Evolutionary conservation across 2,888 invertebrate species (phyloP), one percentile per base, ranked within the genome.

Genomic region (Hyppa rectilinea): DNA sequence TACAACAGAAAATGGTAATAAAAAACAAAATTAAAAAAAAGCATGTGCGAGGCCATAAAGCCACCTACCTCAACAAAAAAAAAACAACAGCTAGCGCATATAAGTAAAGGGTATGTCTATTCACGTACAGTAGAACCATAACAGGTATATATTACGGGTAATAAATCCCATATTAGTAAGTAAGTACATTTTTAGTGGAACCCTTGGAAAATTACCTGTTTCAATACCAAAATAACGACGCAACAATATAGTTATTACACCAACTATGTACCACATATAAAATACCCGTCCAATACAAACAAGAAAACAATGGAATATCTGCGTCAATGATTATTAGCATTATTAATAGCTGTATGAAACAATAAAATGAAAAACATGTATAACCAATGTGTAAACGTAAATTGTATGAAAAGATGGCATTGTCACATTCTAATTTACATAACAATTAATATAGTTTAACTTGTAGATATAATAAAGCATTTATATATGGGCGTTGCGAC

Each of bases 321-420:
- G 84, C 89, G 88, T 91, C 89, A 90, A 91, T 91, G 75, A 80
- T 58, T 80, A 84, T 81, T 90, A 90, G 87, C 86, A 87, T 87
- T 88, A 91, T 91, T 89, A 87, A 88, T 87, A 82, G 78, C 65
- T 38, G 76, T 68, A 68, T 36, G 38, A 63, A 84, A 88, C 82
- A 88, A 88, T 85, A 68, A 69, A 74, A 77, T 76, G 84, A 83
- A 90, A 90, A 88, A 90, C 83, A 88, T 83, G 79, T 84, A 81
- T 80, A 88, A 87, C 83, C 73, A 67, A 71, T 72, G 71, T 79
- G 61, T 82, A 86, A 82, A 89, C 87, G 87, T 85, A 87, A 86
- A 88, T 85, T 87, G 85, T 83, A 82, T 87, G 82, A 80, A 84
- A 84, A 80, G 79, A 82, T 78, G 84, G 85, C 85, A 84, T 88